Conservation (phyloP, 1,140 invertebrate genomes). For the Diachasma alloeum region DNA sequence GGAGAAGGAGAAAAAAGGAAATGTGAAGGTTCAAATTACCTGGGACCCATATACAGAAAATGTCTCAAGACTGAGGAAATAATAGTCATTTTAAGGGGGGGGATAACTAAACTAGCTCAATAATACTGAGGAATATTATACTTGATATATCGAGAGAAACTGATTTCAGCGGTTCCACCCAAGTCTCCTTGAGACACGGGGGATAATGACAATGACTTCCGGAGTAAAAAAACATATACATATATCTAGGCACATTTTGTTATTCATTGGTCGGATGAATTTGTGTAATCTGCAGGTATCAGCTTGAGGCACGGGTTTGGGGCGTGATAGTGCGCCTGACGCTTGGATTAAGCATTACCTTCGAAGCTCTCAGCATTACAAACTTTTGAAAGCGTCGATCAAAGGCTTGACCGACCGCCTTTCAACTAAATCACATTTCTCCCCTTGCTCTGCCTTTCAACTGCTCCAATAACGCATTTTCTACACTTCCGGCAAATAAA, state of each 20-base stretch:
- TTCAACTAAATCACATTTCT: not conserved
- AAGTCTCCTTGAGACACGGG: not conserved
- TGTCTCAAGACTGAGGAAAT: not conserved
- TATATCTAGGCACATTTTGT: not conserved
- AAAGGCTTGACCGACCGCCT: conserved; percentile 11
- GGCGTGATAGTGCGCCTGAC: conserved; percentile 49
- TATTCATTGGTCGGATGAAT: conserved; percentile 53
- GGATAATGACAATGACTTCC: conserved; percentile 4
- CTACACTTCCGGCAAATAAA: not conserved
- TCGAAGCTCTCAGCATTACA: conserved; percentile 22
- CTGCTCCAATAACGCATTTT: not conserved
- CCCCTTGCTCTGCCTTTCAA: not conserved
- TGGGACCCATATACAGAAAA: not conserved
- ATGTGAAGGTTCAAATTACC: not conserved
- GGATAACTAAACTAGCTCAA: no score
- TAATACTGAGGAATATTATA: no score
- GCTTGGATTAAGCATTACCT: conserved; percentile 45
- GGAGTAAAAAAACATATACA: not conserved
- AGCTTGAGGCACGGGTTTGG: conserved; percentile 42
- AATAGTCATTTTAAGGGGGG: not conserved
- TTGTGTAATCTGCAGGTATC: conserved; percentile 47
- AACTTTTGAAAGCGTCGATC: conserved; percentile 7
- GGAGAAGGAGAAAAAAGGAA: conserved; percentile 16
- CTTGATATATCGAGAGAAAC: no score
- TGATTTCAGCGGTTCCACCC: no score